Evolutionary conservation across 2,797 vertebrate genomes (phyloP), one percentile per base, ranked within the genome.

Genomic region (Galaxias olidus): DNA sequence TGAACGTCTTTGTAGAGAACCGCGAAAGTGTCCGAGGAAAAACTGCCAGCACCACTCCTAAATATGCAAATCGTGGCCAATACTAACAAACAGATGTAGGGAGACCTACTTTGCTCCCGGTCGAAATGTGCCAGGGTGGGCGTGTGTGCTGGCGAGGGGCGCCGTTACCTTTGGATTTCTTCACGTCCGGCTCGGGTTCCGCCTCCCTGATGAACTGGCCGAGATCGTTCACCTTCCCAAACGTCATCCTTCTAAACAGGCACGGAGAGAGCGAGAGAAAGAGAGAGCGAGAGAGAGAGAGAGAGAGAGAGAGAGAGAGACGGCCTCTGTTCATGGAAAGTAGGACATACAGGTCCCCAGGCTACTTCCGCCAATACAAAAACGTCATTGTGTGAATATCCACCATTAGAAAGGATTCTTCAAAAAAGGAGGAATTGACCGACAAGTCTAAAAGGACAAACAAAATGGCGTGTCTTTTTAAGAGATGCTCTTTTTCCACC

Each of bases 121-220:
- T 55, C n/a, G n/a, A n/a, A n/a, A n/a, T n/a, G n/a, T n/a, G n/a
- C n/a, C n/a, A n/a, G 56, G 17, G 19, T 8, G 18, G 13, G 10
- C 6, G 18, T 20, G 19, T 11, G 50, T 52, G 50, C 9, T 30
- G 30, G 30, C 8, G 41, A n/a, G 15, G 1, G 46, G 46, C 12
- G 20, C 8, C 76, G 83, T 65, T 86, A 94, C 98, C 98, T 95
- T 95, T 98, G 53, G 97, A 99, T 90, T 98, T 99, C 93, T 98
- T 99, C 68, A 97, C 92, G 76, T 99, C 97, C 1, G 98, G 98
- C 80, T 99, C 97, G 5, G 97, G 98, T 80, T 99, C 98, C 13
- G 98, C 97, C 86, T 99, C 98, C 82, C 97, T 90, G 86, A 99
- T 98, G 74, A 99, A 99, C 75, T 99, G 97, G 4, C 98, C 98